A percentile compares a stretch with the other conserved stretches of the same genome.
These are phyloP conservation scores for Macrosoma leucophasiata DNA, from an alignment of 2,888 invertebrate species.

Conservation along the genomic window DNA sequence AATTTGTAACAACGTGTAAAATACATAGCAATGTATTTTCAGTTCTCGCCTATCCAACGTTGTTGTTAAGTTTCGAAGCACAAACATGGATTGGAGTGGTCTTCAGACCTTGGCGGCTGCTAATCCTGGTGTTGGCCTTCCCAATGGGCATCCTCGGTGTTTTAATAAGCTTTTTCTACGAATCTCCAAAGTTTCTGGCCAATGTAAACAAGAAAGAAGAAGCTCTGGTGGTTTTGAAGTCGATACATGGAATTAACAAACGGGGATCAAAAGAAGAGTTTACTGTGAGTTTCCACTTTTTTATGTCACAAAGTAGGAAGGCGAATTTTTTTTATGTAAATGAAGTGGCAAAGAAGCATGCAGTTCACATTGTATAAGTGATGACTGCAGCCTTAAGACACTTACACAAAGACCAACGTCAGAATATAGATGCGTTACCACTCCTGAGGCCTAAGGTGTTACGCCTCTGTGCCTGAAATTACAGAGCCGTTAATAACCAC, in stretches of 20 bases:
- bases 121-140: slow-evolving; percentile 70
- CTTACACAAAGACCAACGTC: too few species aligned
- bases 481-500: too few species aligned
- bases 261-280: slow-evolving; percentile 38
- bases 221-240: slow-evolving; percentile 69
- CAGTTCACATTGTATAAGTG: too few species aligned
- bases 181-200: slow-evolving; percentile 86
- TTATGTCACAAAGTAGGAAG: too few species aligned
- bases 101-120: slow-evolving; percentile 84
- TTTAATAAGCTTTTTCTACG: slow-evolving; percentile 78
- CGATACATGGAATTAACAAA: slow-evolving; percentile 53
- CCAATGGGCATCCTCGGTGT: slow-evolving; percentile 72
- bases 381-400: too few species aligned
- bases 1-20: too few species aligned
- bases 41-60: slow-evolving; percentile 81
- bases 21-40: too few species aligned
- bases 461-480: too few species aligned
- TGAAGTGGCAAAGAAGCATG: too few species aligned
- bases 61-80: slow-evolving; percentile 70
- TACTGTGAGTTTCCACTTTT: slow-evolving; percentile 41
- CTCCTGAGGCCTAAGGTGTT: too few species aligned
- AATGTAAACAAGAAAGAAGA: slow-evolving; percentile 77
- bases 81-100: slow-evolving; percentile 63
- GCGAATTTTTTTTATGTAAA: too few species aligned
- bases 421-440: too few species aligned